These are phyloP conservation scores for Dromococcyx pavoninus DNA, from an alignment of 2,797 vertebrate species.

Conservation along the genomic window DNA sequence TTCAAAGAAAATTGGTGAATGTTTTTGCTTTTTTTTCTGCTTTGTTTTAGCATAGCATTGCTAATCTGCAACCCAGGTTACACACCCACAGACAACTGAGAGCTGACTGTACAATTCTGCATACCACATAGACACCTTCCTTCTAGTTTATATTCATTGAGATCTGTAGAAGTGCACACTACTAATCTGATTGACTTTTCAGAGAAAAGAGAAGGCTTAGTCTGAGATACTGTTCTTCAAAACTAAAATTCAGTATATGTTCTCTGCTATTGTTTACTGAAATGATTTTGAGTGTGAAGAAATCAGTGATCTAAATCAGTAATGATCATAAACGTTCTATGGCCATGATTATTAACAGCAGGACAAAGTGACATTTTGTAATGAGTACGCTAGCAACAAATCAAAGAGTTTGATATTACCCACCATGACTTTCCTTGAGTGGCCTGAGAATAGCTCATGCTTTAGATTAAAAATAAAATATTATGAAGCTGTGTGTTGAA, in stretches of 20 bases:
- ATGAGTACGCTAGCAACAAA: not conserved
- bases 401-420: not conserved
- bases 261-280: not conserved
- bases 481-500: not conserved
- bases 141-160: conserved; percentile 47
- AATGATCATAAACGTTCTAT: not conserved
- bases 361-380: conserved; percentile 3
- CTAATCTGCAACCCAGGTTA: conserved; percentile 66
- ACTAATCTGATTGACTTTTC: conserved; percentile 27
- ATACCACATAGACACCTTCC: conserved; percentile 32
- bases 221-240: not conserved
- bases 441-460: conserved; percentile 1
- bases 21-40: conserved; percentile 44
- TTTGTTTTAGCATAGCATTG: conserved; percentile 59
- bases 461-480: not conserved
- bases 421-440: not conserved
- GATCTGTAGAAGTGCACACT: not conserved
- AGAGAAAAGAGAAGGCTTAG: not conserved
- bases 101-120: conserved; percentile 42
- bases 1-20: conserved; percentile 53
- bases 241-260: not conserved
- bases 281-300: conserved; percentile 27
- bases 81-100: conserved; percentile 51
- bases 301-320: not conserved
- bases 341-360: not conserved